These are phyloP conservation scores for Podarcis lilfordi DNA, from an alignment of 2,797 vertebrate species.

Conservation along the genomic window DNA sequence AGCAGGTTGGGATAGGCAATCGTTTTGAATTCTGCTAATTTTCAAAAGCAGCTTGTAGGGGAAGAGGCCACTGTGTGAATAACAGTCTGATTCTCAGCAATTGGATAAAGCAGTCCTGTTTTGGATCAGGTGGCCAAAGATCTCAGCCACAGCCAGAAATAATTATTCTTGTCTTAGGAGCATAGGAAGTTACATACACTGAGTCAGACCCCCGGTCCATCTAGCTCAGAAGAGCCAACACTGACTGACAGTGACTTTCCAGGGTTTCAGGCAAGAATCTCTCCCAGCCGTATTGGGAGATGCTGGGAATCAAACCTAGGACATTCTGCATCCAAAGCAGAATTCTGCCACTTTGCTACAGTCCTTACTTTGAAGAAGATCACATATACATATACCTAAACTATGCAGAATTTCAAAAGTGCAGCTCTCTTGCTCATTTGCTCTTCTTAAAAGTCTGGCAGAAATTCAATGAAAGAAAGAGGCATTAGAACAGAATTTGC, in stretches of 20 bases:
- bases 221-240: too few species aligned
- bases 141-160: not conserved
- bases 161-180: too few species aligned
- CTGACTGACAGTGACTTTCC: too few species aligned
- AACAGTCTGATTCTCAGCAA: not conserved
- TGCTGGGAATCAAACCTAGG: too few species aligned
- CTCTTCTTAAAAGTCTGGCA: not conserved
- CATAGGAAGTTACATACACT: too few species aligned
- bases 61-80: not conserved
- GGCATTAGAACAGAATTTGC: constrained; percentile 64
- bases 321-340: too few species aligned
- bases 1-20: not conserved
- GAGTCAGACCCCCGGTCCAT: too few species aligned
- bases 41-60: not conserved
- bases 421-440: too few species aligned
- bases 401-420: not conserved
- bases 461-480: constrained; percentile 18
- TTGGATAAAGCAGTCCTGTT: not conserved
- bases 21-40: not conserved
- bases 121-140: not conserved
- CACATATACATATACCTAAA: not conserved
- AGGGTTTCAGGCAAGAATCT: too few species aligned
- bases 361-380: not conserved
- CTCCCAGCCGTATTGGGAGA: too few species aligned
- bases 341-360: too few species aligned